phyloP scores from a whole-genome alignment of 1,140 invertebrate species.

The Polypedilum pembai region DNA sequence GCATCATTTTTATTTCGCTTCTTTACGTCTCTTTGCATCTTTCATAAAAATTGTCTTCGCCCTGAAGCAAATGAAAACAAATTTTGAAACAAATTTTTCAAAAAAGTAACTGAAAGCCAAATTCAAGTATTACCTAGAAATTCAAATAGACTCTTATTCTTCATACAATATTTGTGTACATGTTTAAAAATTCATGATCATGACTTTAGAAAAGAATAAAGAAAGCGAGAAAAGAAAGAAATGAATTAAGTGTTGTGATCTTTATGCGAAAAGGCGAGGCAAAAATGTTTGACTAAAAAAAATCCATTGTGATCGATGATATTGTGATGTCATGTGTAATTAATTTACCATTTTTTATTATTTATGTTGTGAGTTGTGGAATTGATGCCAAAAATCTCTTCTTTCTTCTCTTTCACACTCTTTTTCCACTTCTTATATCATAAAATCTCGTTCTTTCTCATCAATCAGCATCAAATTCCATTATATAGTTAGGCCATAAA shows the following conservation, averaged over 20 bases:
- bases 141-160: too few species aligned
- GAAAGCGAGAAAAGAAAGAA: neutral
- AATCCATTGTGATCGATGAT: neutral
- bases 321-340: conserved; percentile 18
- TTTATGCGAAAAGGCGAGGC: neutral
- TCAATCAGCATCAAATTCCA: neutral
- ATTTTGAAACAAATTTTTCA: too few species aligned
- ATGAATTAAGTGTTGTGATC: neutral
- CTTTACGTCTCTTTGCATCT: too few species aligned
- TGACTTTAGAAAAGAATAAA: neutral
- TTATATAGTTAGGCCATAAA: neutral
- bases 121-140: too few species aligned
- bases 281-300: neutral
- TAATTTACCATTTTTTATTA: neutral
- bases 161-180: too few species aligned
- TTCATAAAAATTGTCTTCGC: too few species aligned
- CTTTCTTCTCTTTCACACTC: neutral
- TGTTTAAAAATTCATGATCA: conserved; percentile 11
- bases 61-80: too few species aligned
- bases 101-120: too few species aligned
- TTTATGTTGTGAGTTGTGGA: neutral
- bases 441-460: neutral
- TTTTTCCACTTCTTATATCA: neutral
- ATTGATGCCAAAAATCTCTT: conserved; percentile 3
- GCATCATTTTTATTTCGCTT: too few species aligned